A percentile compares a stretch with the other conserved stretches of the same genome.
Conservation (phyloP, 2,113 vertebrate species). For the Toxostoma redivivum region DNA sequence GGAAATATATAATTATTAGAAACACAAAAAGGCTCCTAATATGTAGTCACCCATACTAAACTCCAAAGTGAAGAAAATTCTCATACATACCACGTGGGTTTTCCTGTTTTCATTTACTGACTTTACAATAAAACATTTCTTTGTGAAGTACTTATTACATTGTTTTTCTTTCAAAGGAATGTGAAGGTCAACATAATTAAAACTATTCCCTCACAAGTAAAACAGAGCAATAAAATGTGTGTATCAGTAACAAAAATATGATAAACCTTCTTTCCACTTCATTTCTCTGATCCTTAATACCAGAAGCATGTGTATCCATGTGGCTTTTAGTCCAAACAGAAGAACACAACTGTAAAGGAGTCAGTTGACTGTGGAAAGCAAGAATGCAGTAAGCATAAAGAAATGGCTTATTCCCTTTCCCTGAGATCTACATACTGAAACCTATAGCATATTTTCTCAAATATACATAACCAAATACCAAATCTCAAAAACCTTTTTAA, state of each 20-base stretch:
- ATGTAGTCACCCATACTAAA: not conserved
- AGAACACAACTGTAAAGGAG: not conserved
- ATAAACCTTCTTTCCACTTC: not conserved
- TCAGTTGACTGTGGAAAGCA: not conserved
- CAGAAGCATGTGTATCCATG: not conserved
- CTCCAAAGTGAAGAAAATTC: not conserved
- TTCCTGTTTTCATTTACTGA: not conserved
- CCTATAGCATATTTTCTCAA: not conserved
- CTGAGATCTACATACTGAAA: not conserved
- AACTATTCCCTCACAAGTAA: not conserved
- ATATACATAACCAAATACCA: not conserved
- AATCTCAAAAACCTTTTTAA: accelerated
- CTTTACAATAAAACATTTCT: not conserved
- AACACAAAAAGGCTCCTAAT: not conserved
- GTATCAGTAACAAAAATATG: not conserved
- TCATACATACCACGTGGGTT: not conserved
- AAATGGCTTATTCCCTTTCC: not conserved
- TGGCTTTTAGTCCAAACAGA: not conserved
- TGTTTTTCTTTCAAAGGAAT: not conserved
- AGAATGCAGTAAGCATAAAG: not conserved
- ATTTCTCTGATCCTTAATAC: not conserved
- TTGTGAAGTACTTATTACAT: not conserved
- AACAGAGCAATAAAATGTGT: not conserved
- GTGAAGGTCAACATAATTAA: not conserved
- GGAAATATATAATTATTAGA: not conserved